Base-by-base conservation (phyloP, 92 coral and sea anemone genomes). In the Actinernus sp. region DNA sequence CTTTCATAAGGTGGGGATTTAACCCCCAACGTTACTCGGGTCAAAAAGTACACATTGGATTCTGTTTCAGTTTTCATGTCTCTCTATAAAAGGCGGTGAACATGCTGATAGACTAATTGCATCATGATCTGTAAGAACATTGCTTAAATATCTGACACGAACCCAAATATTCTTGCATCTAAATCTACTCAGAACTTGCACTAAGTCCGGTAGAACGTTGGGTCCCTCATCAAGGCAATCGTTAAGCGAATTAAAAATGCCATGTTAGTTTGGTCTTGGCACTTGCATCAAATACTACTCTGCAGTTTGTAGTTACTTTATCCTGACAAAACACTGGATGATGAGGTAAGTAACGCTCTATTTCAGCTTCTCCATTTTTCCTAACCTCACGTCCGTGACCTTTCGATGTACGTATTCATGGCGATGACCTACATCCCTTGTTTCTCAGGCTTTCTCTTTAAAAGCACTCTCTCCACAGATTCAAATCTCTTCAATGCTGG, bases 21-120 rank as follows among this genome's bases (percentile, higher is more conserved):
- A 8, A 49, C 74, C 11, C 50, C 63, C 26, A 55, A 55, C 38
- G 76, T 55, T 38, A 55, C 53, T 36, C 76, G 9, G 11, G 74
- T 67, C 41, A 20, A 23, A 16, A 61, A 52, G 40, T 54, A 53
- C 13, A 54, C 49, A 5, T 67, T 44, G 0, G 63, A 52, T 22
- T 10, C 32, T 0, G 22, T 27, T 30, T 53, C 29, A 9, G 58
- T 50, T 13, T 37, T 28, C 40, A 67, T 1, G 3, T 52, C 63
- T 26, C 62, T 12, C 50, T 50, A 52, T 8, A 53, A 23, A 16
- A 31, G 48, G 18, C 72, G 21, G 28, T 49, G 41, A 49, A 36
- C 37, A 38, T 65, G 50, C 44, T 54, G 76, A 29, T 67, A 47
- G 8, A 50, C 50, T 2, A 32, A 50, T 33, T 21, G 26, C 1